These are phyloP conservation scores for Diplolepis rosae DNA, from an alignment of 2,888 invertebrate genomes.

Conservation along the genomic window DNA sequence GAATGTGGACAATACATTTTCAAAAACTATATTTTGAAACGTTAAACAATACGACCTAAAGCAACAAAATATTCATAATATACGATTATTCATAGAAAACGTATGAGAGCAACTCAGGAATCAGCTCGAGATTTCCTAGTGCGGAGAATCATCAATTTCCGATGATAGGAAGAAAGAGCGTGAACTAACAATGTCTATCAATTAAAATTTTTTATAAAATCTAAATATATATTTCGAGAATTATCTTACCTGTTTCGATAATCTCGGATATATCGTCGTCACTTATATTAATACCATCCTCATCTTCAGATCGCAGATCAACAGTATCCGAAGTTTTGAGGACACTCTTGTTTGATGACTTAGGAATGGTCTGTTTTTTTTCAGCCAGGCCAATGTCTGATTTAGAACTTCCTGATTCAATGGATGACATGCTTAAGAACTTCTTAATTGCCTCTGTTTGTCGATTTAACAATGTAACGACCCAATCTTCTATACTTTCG, in stretches of 20 bases:
- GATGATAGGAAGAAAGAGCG: no score
- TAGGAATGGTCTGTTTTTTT: background rate
- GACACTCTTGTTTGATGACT: background rate
- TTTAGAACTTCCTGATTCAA: background rate
- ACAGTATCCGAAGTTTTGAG: background rate
- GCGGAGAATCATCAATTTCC: no score
- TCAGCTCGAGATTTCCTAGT: no score
- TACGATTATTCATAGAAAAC: no score
- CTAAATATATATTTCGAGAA: background rate
- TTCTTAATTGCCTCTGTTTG: conserved; percentile 10
- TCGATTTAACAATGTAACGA: conserved; percentile 51
- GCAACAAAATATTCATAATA: no score
- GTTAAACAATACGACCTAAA: no score
- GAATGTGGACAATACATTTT: no score
- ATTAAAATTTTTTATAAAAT: background rate
- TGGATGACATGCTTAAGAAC: no score
- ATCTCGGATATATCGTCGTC: conserved; percentile 54
- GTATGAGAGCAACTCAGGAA: no score
- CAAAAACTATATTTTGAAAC: no score
- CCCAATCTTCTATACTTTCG: conserved; percentile 76
- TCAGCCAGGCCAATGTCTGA: conserved; percentile 23
- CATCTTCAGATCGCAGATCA: conserved; percentile 38
- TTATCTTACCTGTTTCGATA: conserved; percentile 46
- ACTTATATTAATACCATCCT: conserved; percentile 39
- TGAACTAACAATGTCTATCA: background rate